Conservation (phyloP, 2,797 vertebrate genomes). For the Ceryle rudis region DNA sequence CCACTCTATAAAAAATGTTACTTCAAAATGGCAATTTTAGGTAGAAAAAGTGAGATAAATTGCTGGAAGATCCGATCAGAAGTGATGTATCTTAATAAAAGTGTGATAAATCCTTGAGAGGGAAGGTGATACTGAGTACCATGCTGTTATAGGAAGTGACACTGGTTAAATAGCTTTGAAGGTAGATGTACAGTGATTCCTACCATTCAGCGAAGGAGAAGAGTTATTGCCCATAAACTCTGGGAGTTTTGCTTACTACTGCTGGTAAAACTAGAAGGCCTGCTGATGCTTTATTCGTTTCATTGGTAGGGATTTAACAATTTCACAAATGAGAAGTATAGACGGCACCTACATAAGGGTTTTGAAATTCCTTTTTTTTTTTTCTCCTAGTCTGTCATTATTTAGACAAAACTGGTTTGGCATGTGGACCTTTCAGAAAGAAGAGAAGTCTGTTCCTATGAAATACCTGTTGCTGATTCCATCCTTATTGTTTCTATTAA, state of each 20-base stretch:
- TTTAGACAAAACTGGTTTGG: not conserved
- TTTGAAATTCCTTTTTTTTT: not conserved
- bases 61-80: not conserved
- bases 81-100: not conserved
- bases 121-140: not conserved
- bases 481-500: not conserved
- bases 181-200: not conserved
- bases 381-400: not conserved
- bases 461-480: not conserved
- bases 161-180: not conserved
- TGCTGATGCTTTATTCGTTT: not conserved
- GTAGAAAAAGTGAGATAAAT: not conserved
- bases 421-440: not conserved
- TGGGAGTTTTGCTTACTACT: not conserved
- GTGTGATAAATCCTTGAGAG: not conserved
- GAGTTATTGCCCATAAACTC: not conserved
- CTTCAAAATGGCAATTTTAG: not conserved
- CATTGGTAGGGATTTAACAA: not conserved
- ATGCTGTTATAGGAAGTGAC: not conserved
- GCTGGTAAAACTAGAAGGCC: not conserved
- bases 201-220: not conserved
- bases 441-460: not conserved
- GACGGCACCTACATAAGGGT: not conserved
- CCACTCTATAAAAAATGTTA: not conserved
- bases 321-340: not conserved